Conservation (phyloP, 2,797 vertebrate genomes). For the Columba guinea region DNA sequence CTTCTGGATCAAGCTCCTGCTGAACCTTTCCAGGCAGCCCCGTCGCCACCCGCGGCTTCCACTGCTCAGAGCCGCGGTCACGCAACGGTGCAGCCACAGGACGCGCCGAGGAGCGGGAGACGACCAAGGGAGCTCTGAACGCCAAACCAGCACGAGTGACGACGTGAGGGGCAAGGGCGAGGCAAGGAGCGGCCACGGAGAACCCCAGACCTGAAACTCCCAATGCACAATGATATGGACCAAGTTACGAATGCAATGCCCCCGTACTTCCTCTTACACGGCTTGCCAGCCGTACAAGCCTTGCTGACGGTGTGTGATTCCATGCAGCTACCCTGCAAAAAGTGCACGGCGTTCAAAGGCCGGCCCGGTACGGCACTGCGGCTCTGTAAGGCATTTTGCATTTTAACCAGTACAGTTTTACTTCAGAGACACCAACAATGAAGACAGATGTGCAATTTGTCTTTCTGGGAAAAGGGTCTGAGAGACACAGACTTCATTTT, state of each 20-base stretch:
- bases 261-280: neutral
- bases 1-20: neutral
- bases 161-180: neutral
- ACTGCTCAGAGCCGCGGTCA: neutral
- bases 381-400: neutral
- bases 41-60: neutral
- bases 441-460: neutral
- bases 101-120: neutral
- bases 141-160: neutral
- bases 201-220: neutral
- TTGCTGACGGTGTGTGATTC: neutral
- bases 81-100: neutral
- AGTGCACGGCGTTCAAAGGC: neutral
- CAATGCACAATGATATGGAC: neutral
- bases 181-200: neutral
- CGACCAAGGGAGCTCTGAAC: neutral
- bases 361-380: neutral
- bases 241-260: neutral
- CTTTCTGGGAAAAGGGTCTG: neutral
- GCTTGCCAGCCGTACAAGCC: neutral
- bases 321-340: neutral
- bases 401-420: neutral
- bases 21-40: neutral
- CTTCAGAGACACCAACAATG: neutral
- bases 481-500: neutral